phyloP scores from a whole-genome alignment of 2,113 vertebrate genomes.

The Gorsachius goisagi region DNA sequence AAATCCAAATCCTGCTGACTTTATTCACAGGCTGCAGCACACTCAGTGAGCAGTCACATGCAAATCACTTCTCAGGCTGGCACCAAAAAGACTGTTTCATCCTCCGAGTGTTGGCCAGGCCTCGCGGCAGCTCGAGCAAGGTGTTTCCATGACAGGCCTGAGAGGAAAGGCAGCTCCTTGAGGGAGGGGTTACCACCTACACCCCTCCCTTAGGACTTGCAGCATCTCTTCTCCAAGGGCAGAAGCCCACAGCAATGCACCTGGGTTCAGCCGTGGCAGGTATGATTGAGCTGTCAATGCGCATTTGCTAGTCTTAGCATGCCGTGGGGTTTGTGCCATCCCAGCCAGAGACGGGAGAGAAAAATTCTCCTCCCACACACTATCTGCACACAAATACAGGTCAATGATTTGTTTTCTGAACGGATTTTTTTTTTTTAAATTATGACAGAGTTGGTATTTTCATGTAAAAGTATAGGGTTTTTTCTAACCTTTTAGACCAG shows the following conservation, averaged over 20 bases:
- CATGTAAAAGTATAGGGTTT: neutral
- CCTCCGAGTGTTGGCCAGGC: neutral
- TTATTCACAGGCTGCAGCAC: neutral
- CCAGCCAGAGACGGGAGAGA: neutral
- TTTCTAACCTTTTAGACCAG: neutral
- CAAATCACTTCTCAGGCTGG: neutral
- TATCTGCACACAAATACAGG: neutral
- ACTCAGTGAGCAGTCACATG: neutral
- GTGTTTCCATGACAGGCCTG: neutral
- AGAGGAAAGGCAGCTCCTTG: neutral
- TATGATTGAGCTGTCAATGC: fast-evolving
- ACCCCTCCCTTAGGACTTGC: neutral
- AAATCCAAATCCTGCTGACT: neutral
- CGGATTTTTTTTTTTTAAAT: neutral
- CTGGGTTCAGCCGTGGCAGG: neutral
- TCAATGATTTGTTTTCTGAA: neutral
- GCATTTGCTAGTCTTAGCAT: neutral
- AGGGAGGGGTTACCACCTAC: neutral
- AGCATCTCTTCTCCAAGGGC: neutral
- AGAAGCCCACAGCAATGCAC: neutral
- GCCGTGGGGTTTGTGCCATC: neutral
- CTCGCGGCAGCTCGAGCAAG: neutral
- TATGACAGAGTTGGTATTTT: neutral
- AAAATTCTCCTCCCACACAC: neutral
- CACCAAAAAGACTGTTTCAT: neutral